Percentiles rank a stretch among this genome's conserved stretches.
phyloP scores from a whole-genome alignment of 2,888 invertebrate species.

The Sacculina carcini region DNA sequence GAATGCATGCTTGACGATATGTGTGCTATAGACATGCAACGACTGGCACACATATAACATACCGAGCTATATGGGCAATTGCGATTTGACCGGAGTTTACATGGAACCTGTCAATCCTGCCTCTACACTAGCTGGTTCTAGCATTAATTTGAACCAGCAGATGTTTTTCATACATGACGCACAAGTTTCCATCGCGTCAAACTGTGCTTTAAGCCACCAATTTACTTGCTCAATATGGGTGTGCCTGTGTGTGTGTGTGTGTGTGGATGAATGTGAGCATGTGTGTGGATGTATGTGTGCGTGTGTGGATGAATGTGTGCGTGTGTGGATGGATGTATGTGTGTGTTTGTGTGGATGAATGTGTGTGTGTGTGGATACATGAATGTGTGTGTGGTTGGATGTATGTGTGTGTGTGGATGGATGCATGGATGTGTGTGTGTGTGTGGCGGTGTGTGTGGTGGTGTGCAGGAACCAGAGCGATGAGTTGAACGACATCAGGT shows the following conservation, averaged over 20 bases:
- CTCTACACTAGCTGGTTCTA: not conserved
- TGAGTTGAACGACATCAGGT: conserved; percentile 89
- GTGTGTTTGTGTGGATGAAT: too few species aligned
- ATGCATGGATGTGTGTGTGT: not conserved
- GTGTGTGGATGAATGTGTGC: not conserved
- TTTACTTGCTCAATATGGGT: too few species aligned
- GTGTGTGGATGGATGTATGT: too few species aligned
- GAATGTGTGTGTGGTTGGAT: too few species aligned
- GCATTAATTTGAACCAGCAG: not conserved
- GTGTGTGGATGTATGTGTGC: not conserved
- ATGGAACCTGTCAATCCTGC: not conserved
- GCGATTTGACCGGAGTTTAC: too few species aligned
- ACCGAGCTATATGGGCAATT: too few species aligned
- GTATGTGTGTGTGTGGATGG: not conserved
- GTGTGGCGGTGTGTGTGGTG: not conserved
- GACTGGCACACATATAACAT: too few species aligned
- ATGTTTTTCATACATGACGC: not conserved
- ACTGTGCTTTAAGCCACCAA: too few species aligned
- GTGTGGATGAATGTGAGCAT: not conserved
- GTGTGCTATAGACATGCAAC: too few species aligned
- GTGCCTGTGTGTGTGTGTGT: not conserved
- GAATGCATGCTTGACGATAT: too few species aligned
- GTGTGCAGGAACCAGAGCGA: conserved; percentile 46
- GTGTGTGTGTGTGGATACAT: too few species aligned
- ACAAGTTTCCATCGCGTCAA: conserved; percentile 8